These are phyloP conservation scores for Zenarchopterus dispar DNA, from an alignment of 2,797 vertebrate genomes.

Conservation along the genomic window DNA sequence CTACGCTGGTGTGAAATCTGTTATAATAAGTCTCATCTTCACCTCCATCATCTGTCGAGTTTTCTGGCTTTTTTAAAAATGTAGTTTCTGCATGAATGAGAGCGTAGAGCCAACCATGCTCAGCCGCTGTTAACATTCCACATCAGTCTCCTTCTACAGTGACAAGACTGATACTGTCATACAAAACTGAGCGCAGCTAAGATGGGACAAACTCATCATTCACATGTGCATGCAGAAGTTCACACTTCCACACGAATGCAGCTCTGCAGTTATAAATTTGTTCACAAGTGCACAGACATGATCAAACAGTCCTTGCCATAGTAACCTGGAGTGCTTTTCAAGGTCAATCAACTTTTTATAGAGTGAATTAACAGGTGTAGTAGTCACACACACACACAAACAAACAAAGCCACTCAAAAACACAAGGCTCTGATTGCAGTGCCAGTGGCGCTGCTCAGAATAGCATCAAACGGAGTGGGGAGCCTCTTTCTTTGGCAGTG, in stretches of 20 bases:
- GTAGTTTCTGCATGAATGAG: slow-evolving; percentile 66
- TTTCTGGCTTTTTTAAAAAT: slow-evolving; percentile 47
- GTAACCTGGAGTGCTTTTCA: slow-evolving; percentile 32
- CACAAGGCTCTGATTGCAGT: slow-evolving; percentile 40
- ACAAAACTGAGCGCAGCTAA: slow-evolving; percentile 45
- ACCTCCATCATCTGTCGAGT: slow-evolving; percentile 49
- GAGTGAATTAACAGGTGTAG: slow-evolving; percentile 57
- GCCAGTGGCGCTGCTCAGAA: slow-evolving; percentile 63
- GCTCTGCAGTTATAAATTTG: not conserved
- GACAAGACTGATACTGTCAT: slow-evolving; percentile 65
- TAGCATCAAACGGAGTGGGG: slow-evolving; percentile 70
- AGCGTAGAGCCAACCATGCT: slow-evolving; percentile 73
- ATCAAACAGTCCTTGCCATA: slow-evolving; percentile 20
- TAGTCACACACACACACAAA: slow-evolving; percentile 17
- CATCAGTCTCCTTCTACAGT: slow-evolving; percentile 60
- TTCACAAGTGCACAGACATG: not conserved
- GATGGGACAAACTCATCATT: slow-evolving; percentile 30
- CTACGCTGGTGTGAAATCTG: slow-evolving; percentile 25
- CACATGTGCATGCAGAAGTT: slow-evolving; percentile 19
- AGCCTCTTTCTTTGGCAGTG: slow-evolving; percentile 35
- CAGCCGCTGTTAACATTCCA: slow-evolving; percentile 76
- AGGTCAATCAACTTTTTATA: slow-evolving; percentile 49
- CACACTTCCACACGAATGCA: slow-evolving; percentile 16
- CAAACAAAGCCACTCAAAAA: slow-evolving; percentile 17
- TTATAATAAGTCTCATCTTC: slow-evolving; percentile 35